These are phyloP conservation scores for Euura lappo DNA, from an alignment of 1,140 invertebrate species.

Conservation along the genomic window DNA sequence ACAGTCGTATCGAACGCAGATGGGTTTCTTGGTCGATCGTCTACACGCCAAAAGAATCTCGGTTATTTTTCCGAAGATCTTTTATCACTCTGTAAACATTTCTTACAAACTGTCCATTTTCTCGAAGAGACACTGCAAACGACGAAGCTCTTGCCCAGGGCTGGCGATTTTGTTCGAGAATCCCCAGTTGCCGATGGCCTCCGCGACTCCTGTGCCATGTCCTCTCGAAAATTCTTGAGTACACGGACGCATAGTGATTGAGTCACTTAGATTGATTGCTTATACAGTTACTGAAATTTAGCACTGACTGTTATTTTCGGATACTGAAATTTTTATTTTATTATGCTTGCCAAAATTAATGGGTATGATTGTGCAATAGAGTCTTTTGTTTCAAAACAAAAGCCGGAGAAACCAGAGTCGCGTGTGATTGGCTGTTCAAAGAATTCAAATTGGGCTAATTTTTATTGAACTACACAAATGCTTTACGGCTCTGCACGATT, in stretches of 20 bases:
- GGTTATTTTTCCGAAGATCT: background rate
- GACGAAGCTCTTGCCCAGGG: slow-evolving; percentile 42
- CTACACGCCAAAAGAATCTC: slow-evolving; percentile 26
- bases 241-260: slow-evolving; percentile 19
- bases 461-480: too few species aligned
- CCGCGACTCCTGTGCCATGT: slow-evolving; percentile 44
- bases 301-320: background rate
- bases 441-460: too few species aligned
- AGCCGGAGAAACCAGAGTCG: background rate
- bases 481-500: too few species aligned
- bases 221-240: slow-evolving; percentile 42
- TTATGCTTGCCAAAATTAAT: background rate
- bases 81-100: background rate
- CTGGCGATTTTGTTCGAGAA: slow-evolving; percentile 44
- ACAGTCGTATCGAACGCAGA: slow-evolving; percentile 37
- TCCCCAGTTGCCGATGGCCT: slow-evolving; percentile 53
- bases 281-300: background rate
- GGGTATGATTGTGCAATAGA: background rate
- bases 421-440: too few species aligned
- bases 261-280: background rate
- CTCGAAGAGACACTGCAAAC: slow-evolving; percentile 42
- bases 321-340: background rate
- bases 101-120: slow-evolving; percentile 48
- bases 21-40: slow-evolving; percentile 22
- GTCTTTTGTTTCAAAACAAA: background rate